Conservation (phyloP, 2,797 vertebrate species). For the Mallotus villosus region DNA sequence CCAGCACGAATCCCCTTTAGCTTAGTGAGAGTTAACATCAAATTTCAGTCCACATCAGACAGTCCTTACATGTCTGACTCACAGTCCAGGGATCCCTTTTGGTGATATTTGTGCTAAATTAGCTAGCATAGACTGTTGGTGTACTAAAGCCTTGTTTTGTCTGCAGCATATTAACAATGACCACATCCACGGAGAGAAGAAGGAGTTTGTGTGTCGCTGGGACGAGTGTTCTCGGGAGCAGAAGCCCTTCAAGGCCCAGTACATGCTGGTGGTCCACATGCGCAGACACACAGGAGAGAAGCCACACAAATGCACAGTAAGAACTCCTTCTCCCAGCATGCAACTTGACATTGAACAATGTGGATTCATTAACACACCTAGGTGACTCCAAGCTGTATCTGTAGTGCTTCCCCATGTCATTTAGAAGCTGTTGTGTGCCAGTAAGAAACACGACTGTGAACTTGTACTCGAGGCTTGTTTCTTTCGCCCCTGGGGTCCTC, state of each 20-base stretch:
- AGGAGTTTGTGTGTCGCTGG: slow-evolving; percentile 99
- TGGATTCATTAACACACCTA: background rate
- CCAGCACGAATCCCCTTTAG: background rate
- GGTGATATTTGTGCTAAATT: background rate
- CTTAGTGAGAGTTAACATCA: background rate
- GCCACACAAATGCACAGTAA: slow-evolving; percentile 97
- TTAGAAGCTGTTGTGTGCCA: background rate
- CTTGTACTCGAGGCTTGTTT: background rate
- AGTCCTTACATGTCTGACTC: background rate
- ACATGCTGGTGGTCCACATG: slow-evolving; percentile 99
- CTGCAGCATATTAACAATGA: slow-evolving; percentile 97
- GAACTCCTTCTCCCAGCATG: slow-evolving; percentile 31
- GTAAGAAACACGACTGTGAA: background rate
- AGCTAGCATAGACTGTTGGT: background rate
- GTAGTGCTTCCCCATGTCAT: background rate
- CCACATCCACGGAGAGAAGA: slow-evolving; percentile 98
- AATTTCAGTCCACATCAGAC: no score
- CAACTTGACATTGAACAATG: background rate
- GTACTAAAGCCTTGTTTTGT: slow-evolving; percentile 21
- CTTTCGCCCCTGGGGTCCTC: background rate
- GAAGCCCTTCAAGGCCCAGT: slow-evolving; percentile 99
- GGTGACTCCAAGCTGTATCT: background rate
- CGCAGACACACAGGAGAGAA: slow-evolving; percentile 96
- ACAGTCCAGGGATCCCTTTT: no score
- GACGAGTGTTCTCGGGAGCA: slow-evolving; percentile 93